Conservation (phyloP, 23 tunicate species). For the Halocynthia aurantium region DNA sequence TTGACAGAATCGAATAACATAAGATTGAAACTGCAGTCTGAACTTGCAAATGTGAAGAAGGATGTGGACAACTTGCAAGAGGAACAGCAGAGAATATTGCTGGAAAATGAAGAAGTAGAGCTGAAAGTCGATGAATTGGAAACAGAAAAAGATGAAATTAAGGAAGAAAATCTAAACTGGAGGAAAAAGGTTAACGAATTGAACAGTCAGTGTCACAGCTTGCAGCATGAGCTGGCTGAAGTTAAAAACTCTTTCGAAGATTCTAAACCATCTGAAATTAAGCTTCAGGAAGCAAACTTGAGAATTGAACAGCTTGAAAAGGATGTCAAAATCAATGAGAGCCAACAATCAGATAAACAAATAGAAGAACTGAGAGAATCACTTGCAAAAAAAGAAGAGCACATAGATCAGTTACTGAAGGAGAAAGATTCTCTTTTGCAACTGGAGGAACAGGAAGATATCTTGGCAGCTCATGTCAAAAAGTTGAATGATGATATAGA, state of each 20-base stretch:
- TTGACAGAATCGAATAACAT: neutral
- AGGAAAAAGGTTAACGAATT: neutral
- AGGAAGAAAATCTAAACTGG: neutral
- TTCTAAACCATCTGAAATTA: neutral
- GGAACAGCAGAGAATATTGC: neutral
- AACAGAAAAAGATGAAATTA: neutral
- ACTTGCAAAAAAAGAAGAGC: neutral
- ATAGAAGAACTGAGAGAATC: neutral
- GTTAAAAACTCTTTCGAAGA: neutral
- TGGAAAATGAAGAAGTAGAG: neutral
- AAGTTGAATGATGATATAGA: neutral
- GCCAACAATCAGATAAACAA: neutral
- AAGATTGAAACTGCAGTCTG: slow-evolving; percentile 6
- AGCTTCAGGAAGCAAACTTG: neutral
- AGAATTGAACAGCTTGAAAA: neutral
- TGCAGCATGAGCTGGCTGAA: neutral
- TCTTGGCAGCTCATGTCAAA: neutral
- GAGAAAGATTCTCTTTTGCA: neutral
- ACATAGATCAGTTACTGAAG: neutral
- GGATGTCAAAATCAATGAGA: neutral
- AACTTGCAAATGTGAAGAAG: neutral
- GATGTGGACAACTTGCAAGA: slow-evolving; percentile 10
- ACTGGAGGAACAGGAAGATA: neutral
- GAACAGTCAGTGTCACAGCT: neutral
- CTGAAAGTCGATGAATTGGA: slow-evolving; percentile 4